Conservation (phyloP, 2,113 vertebrate species). For the Nibea coibor region DNA sequence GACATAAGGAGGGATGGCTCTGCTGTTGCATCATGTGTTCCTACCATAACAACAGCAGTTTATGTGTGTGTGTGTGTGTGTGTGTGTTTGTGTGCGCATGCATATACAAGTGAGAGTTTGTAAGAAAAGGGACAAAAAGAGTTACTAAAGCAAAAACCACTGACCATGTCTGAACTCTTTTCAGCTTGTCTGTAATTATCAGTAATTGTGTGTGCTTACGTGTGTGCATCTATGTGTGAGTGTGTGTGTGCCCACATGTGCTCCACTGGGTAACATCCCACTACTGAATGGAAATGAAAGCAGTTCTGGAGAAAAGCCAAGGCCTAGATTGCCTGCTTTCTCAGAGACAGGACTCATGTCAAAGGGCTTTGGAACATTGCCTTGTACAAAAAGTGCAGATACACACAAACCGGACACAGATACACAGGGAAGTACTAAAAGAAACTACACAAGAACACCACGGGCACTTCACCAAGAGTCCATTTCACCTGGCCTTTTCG, state of each 20-base stretch:
- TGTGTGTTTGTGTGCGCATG: neutral
- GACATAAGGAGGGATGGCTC: conserved; percentile 47
- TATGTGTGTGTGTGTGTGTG: conserved; percentile 16
- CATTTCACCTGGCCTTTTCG: conserved; percentile 66
- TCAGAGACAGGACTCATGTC: conserved; percentile 58
- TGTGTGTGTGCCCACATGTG: conserved; percentile 20
- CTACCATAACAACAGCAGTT: conserved; percentile 13
- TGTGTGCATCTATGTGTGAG: neutral
- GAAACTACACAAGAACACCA: conserved; percentile 45
- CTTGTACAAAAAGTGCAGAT: conserved; percentile 44
- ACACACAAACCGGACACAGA: conserved; percentile 21
- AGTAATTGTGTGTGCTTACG: neutral
- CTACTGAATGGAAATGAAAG: conserved; percentile 67
- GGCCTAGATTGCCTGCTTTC: conserved; percentile 69
- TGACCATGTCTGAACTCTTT: conserved; percentile 9
- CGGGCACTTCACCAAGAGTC: conserved; percentile 46
- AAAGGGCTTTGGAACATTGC: conserved; percentile 62
- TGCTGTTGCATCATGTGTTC: conserved; percentile 64
- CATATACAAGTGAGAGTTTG: neutral
- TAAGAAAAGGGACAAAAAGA: conserved; percentile 26
- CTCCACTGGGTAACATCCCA: conserved; percentile 48
- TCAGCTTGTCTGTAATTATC: conserved; percentile 28
- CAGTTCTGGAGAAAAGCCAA: conserved; percentile 63
- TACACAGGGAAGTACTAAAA: conserved; percentile 8
- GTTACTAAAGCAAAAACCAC: conserved; percentile 12